Conservation (phyloP, 2,888 invertebrate species). For the Saturnia japonica region DNA sequence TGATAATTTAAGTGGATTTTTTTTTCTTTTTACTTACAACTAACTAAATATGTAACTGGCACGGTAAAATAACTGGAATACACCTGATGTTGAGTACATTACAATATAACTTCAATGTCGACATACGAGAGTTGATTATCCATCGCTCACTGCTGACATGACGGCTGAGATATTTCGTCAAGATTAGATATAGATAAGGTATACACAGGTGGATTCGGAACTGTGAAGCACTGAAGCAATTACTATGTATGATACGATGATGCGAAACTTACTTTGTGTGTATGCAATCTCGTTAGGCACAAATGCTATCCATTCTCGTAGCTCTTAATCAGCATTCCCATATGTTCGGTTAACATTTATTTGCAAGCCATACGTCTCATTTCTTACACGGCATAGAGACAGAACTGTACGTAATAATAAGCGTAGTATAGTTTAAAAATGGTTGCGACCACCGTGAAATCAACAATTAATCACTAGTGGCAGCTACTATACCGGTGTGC, state of each 20-base stretch:
- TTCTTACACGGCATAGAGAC: too few species aligned
- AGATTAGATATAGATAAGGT: constrained; percentile 1
- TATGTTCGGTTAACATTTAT: background rate
- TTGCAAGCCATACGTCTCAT: background rate
- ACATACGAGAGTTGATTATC: background rate
- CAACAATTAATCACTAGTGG: too few species aligned
- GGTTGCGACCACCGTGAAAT: too few species aligned
- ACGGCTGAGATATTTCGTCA: background rate
- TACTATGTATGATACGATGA: background rate
- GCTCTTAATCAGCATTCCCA: background rate
- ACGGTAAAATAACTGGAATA: background rate
- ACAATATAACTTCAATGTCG: background rate
- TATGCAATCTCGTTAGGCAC: background rate
- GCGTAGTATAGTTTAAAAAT: too few species aligned
- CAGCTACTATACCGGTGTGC: too few species aligned
- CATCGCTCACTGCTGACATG: background rate
- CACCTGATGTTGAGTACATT: background rate
- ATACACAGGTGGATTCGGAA: constrained; percentile 2
- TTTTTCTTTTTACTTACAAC: background rate
- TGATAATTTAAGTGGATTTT: background rate
- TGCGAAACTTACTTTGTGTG: background rate
- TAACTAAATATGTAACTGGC: background rate
- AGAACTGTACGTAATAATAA: too few species aligned
- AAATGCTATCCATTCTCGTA: background rate
- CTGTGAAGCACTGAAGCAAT: background rate